Evolutionary conservation across 1,140 invertebrate genomes (phyloP), one percentile per base, ranked within the genome.

Genomic region (Lutraria rhynchaena): DNA sequence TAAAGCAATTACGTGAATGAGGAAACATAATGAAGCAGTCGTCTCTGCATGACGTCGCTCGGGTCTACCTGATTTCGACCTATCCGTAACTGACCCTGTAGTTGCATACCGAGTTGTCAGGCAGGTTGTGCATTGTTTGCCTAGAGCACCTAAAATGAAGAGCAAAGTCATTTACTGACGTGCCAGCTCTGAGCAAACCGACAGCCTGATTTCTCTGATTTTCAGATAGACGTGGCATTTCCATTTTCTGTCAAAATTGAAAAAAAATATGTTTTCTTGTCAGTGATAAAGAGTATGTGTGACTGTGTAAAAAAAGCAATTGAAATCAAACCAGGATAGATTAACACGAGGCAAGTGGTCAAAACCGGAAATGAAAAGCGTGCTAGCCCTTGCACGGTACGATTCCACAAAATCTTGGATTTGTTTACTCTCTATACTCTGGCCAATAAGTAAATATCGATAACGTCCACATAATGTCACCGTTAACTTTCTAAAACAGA

Each of bases 231-330:
- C 60, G 60, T 37, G 60, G 31, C 24, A 22, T 63, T 11, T 24
- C 53, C 15, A 24, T 57, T 57, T 57, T 57, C 53, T n/a, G 7
- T 11, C 9, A 57, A 57, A 9, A 57, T 57, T 57, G 53, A n/a
- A 57, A 57, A 22, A n/a, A 9, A 57, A 7, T 57, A 24, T 57
- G 53, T 57, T 57, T 57, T 57, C 22, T 15, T 57, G 53, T 57
- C 53, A 57, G 22, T 57, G 53, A 57, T 7, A 63, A 63, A 63
- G 60, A 63, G 60, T 63, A n/a, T n/a, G 55, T 58, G 55, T 58
- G 9, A 58, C 55, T 24, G 55, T 58, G 55, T 58, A 58, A 58
- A 9, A 63, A 63, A 31, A 63, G 60, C 15, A 63, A 63, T 13
- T 63, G 60, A 57, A 57, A 57, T 57, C 7, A 57, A 57, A 15